A percentile compares a stretch with the other conserved stretches of the same genome.
Evolutionary conservation across 2,797 vertebrate species (phyloP).

Genomic region (Sciaenops ocellatus): DNA sequence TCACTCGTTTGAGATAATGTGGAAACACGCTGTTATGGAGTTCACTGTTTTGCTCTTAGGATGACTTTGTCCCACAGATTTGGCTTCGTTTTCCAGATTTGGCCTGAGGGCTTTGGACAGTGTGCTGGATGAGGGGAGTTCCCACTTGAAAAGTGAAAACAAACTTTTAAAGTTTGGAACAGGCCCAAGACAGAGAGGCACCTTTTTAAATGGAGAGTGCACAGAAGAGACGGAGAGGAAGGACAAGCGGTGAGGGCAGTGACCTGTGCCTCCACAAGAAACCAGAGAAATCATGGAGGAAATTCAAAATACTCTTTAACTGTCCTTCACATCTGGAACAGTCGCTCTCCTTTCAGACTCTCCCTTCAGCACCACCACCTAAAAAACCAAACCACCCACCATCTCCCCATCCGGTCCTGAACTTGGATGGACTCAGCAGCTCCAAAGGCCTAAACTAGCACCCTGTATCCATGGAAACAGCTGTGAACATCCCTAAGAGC

Average conservation of each 20-base stretch:
- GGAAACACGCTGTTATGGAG: constrained; percentile 59
- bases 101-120: constrained; percentile 31
- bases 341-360: constrained; percentile 13
- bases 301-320: constrained; percentile 24
- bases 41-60: constrained; percentile 31
- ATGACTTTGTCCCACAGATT: constrained; percentile 38
- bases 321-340: constrained; percentile 69
- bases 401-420: constrained; percentile 21
- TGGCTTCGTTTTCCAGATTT: constrained; percentile 28
- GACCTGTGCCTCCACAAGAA: constrained; percentile 49
- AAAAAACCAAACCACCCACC: constrained; percentile 28
- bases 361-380: constrained; percentile 22
- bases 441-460: constrained; percentile 30
- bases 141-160: constrained; percentile 66
- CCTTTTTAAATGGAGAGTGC: constrained; percentile 45
- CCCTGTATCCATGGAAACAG: constrained; percentile 43
- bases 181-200: constrained; percentile 49
- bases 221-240: constrained; percentile 12
- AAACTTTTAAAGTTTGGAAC: constrained; percentile 56
- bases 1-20: constrained; percentile 50
- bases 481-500: not conserved
- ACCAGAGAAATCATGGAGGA: constrained; percentile 50
- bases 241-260: constrained; percentile 14
- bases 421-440: constrained; percentile 11
- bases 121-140: constrained; percentile 52